A percentile compares a stretch with the other conserved stretches of the same genome.
Evolutionary conservation across 1,140 invertebrate genomes (phyloP).

Genomic region (Pseudachorutes palmiensis): DNA sequence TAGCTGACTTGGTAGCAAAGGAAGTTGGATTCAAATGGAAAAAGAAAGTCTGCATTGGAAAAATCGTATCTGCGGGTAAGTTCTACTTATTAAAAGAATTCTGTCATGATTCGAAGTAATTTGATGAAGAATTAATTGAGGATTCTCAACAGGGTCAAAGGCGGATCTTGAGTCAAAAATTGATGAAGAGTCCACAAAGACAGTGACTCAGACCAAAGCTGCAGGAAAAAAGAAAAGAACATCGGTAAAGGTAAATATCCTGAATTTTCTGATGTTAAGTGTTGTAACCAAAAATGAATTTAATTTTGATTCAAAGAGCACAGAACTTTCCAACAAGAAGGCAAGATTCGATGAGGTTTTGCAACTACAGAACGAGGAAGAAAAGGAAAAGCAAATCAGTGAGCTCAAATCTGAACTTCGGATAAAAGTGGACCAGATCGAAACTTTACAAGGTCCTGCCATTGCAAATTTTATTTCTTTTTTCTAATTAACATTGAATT

Average conservation of each 20-base stretch:
- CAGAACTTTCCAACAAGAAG: not conserved
- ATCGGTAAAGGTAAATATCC: not conserved
- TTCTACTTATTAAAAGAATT: not conserved
- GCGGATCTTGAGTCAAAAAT: not conserved
- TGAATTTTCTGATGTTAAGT: not conserved
- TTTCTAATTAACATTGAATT: not conserved
- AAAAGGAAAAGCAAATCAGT: not conserved
- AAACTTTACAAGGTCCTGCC: not conserved
- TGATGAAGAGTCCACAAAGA: not conserved
- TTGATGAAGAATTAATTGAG: not conserved
- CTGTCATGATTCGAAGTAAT: not conserved
- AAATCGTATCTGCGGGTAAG: not conserved
- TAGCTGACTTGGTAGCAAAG: no score
- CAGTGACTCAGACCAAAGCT: not conserved
- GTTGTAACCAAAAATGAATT: not conserved
- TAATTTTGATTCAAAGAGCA: not conserved
- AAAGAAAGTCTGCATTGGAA: not conserved
- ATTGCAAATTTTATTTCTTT: not conserved
- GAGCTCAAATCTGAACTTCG: not conserved
- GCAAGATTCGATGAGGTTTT: not conserved
- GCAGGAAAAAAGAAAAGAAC: not conserved
- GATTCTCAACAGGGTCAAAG: not conserved
- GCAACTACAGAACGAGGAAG: not conserved
- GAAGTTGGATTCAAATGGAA: constrained; percentile 5
- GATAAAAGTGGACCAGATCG: not conserved